A percentile compares a stretch with the other conserved stretches of the same genome.
These are phyloP conservation scores for Sthenelais limicola DNA, from an alignment of 2,888 invertebrate species.

Conservation along the genomic window DNA sequence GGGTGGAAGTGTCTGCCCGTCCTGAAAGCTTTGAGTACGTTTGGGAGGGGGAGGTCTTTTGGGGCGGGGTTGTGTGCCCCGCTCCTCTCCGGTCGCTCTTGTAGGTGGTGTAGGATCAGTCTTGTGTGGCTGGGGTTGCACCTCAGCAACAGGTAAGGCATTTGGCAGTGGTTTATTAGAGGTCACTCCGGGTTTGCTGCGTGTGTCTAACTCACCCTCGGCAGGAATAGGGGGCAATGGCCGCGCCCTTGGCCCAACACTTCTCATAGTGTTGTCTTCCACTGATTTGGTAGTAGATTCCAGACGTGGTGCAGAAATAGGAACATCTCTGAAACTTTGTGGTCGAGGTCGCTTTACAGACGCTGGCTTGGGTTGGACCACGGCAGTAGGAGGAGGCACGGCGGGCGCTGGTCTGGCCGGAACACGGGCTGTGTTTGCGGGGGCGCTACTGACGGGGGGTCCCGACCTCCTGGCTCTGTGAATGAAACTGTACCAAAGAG, in stretches of 20 bases:
- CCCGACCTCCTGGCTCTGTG: conserved; percentile 40
- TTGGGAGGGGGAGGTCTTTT: conserved; percentile 11
- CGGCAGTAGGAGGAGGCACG: conserved; percentile 3
- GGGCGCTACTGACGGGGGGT: conserved; percentile 10
- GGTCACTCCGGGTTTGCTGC: conserved; percentile 17
- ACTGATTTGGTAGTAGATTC: conserved; percentile 35
- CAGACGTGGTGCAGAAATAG: conserved; percentile 35
- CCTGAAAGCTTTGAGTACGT: conserved; percentile 5
- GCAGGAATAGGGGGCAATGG: conserved; percentile 16
- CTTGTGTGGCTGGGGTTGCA: conserved; percentile 8
- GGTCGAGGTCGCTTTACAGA: conserved; percentile 12
- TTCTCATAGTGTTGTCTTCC: conserved; percentile 32
- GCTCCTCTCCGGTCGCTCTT: not conserved
- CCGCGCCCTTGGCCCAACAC: conserved; percentile 22
- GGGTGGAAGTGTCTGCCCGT: conserved; percentile 12
- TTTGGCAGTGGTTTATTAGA: conserved; percentile 8
- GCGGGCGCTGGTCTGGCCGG: conserved; percentile 2
- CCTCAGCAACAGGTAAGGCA: conserved; percentile 14
- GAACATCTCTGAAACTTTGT: conserved; percentile 36
- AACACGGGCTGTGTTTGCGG: not conserved
- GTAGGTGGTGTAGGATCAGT: not conserved
- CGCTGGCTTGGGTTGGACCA: conserved; percentile 11
- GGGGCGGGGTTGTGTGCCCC: not conserved
- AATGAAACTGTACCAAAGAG: conserved; percentile 41
- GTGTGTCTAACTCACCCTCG: not conserved